phyloP scores from a whole-genome alignment of 2,888 invertebrate genomes.

The Habroteleia sp. region DNA sequence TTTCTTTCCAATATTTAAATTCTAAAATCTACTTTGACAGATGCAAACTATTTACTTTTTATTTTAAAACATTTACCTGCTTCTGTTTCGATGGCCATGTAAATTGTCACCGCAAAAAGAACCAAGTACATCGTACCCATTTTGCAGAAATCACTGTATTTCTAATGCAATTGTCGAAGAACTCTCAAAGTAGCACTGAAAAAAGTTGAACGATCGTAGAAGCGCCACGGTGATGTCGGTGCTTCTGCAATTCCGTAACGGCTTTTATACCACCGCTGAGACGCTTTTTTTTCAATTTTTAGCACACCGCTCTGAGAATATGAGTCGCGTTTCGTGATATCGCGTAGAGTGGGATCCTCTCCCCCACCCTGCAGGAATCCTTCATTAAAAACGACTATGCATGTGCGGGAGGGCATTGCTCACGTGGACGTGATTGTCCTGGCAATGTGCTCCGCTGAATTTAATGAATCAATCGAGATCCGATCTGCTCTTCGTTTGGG shows the following conservation, averaged over 20 bases:
- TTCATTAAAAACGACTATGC: slow-evolving; percentile 52
- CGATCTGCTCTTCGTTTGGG: slow-evolving; percentile 52
- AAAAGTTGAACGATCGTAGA: slow-evolving; percentile 2
- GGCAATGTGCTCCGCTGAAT: slow-evolving; percentile 66
- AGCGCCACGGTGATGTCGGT: slow-evolving; percentile 6
- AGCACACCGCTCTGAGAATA: slow-evolving; percentile 17
- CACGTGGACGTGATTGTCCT: slow-evolving; percentile 74
- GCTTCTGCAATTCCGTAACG: slow-evolving; percentile 19
- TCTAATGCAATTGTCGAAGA: no score
- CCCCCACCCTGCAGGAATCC: slow-evolving; percentile 55
- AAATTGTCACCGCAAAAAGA: slow-evolving; percentile 1
- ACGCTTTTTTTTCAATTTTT: slow-evolving; percentile 30
- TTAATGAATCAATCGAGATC: slow-evolving; percentile 74
- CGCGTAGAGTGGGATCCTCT: slow-evolving; percentile 56
- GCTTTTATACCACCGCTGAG: slow-evolving; percentile 35
- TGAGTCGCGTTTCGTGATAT: slow-evolving; percentile 32
- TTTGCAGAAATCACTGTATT: slow-evolving; percentile 15
- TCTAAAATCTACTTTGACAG: no score
- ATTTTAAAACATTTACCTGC: slow-evolving; percentile 5
- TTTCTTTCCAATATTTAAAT: no score
- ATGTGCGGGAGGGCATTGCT: slow-evolving; percentile 61
- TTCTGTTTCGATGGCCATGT: slow-evolving; percentile 6
- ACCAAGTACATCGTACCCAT: slow-evolving; percentile 8
- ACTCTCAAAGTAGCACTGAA: no score
- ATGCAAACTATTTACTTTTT: slow-evolving; percentile 4